A percentile compares a stretch with the other conserved stretches of the same genome.
Conservation (phyloP, 2,113 vertebrate genomes). For the Onychostoma macrolepis region DNA sequence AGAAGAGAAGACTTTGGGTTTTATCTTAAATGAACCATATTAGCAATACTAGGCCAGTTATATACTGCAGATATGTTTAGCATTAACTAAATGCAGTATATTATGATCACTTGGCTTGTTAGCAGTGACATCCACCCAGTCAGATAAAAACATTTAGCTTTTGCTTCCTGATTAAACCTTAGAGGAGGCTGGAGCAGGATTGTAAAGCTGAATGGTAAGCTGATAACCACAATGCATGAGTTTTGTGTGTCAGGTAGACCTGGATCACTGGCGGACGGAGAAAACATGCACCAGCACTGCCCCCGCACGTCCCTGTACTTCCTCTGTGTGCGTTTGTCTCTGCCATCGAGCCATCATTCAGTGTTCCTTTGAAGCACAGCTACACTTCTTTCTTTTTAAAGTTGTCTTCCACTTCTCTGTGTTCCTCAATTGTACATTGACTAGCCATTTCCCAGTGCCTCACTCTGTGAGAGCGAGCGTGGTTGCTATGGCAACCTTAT, state of each 20-base stretch:
- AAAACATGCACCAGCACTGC: not conserved
- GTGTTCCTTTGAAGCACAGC: not conserved
- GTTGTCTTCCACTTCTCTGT: not conserved
- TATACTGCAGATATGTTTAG: not conserved
- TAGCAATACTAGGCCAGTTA: not conserved
- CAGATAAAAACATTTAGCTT: not conserved
- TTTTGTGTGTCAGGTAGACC: not conserved
- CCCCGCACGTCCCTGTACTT: not conserved
- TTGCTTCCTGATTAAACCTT: not conserved
- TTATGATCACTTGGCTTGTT: not conserved
- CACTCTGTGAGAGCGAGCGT: constrained; percentile 16
- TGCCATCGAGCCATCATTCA: not conserved
- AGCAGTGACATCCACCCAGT: not conserved
- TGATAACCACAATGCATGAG: not conserved
- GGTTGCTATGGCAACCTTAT: constrained; percentile 53
- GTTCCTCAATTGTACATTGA: not conserved
- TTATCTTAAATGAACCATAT: not conserved
- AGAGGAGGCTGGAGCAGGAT: not conserved
- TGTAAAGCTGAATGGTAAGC: not conserved
- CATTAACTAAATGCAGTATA: not conserved
- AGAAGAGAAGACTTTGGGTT: not conserved
- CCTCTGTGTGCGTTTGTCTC: not conserved
- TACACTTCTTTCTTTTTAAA: not conserved
- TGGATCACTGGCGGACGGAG: not conserved
- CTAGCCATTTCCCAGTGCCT: constrained; percentile 19